Evolutionary conservation across 1,140 invertebrate genomes (phyloP), one percentile per base, ranked within the genome.

Genomic region (Catajapyx aquilonaris): DNA sequence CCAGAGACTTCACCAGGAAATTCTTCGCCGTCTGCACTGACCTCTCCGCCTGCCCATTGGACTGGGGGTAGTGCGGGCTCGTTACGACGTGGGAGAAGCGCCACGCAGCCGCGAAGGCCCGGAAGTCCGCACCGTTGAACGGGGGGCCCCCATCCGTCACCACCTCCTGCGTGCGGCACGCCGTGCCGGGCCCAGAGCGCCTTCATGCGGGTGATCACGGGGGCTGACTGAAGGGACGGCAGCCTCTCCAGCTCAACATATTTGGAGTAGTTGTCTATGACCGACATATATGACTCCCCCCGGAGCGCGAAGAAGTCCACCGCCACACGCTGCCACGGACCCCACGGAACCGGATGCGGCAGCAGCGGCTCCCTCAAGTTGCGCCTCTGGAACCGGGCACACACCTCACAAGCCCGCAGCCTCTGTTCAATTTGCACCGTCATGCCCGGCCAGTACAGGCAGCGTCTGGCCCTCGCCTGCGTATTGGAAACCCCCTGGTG

Each of bases 401-500:
- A 28, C 7, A 13, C 13, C 7, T 7, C 7, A 28, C 23, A 28
- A 13, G 7, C 13, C 13, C 13, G 7, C 13, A 28, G 7, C 13
- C 7, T 9, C 7, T 28, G 7, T 28, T 28, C 23, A 28, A 28
- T 28, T 28, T 28, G 23, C 7, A 13, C 7, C 7, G 7, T 9
- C 23, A 28, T 28, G 13, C 13, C 13, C 7, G 23, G 23, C 23
- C 23, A 28, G 13, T 9, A 28, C 13, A 28, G 13, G 7, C 7
- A 7, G 7, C 13, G 7, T 13, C 23, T 28, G 7, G 23, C 23
- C 13, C 23, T 7, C 7, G 23, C 23, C 13, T 28, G 7, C 7
- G 7, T 9, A 7, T 48, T 47, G 18, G 42, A 37, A 4, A 53
- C 49, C 2, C 54, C 54, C 19, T 48, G 41, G 48, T 57, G 55